phyloP scores from a whole-genome alignment of 2,888 invertebrate species.

The Tenthredo mesomela region DNA sequence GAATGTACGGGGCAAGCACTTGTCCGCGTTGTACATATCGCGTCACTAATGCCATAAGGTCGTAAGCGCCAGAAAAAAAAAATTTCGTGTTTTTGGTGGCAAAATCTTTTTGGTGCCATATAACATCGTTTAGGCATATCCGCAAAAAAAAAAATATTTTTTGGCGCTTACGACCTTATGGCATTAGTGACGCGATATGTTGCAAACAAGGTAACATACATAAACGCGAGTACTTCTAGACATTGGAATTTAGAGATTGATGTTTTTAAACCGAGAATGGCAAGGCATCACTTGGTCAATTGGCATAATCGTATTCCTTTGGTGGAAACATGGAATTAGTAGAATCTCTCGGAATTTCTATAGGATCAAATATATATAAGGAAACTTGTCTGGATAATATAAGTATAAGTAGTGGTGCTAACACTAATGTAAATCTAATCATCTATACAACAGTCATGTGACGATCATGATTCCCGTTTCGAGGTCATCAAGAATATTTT shows the following conservation, averaged over 20 bases:
- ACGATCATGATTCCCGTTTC: conserved; percentile 29
- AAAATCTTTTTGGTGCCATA: no score
- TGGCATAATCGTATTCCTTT: background rate
- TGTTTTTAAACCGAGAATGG: background rate
- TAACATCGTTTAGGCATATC: no score
- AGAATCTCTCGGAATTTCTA: background rate
- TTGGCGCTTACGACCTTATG: no score
- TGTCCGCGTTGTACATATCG: background rate
- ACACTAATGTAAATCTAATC: background rate
- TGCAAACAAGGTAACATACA: background rate
- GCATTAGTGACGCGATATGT: no score
- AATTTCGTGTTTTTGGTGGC: no score
- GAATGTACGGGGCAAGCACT: background rate
- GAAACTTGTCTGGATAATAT: conserved; percentile 1
- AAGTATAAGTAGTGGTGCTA: background rate
- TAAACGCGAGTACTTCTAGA: background rate
- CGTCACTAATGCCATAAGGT: no score
- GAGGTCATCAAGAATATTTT: conserved; percentile 9
- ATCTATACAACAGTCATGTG: background rate
- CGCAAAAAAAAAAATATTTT: no score
- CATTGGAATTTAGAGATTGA: conserved; percentile 40
- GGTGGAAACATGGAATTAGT: conserved; percentile 7
- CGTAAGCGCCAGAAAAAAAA: no score
- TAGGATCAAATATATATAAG: background rate
- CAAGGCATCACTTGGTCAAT: conserved; percentile 8